Evolutionary conservation across 2,797 vertebrate species (phyloP).

Genomic region (Caiman crocodilus): DNA sequence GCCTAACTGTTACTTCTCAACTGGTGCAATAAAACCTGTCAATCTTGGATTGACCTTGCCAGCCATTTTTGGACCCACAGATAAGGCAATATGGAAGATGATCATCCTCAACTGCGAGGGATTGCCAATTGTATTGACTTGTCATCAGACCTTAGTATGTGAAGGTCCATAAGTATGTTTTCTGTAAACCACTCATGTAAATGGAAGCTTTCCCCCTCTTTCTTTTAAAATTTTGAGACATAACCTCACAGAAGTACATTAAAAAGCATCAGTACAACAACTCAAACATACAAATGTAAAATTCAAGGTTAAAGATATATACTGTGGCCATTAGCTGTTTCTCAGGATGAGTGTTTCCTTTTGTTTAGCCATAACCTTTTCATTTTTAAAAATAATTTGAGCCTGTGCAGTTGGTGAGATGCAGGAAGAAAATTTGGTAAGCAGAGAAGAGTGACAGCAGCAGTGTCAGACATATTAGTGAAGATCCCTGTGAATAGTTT

Average conservation of each 20-base stretch:
- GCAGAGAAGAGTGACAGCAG: neutral
- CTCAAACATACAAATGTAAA: neutral
- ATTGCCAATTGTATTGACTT: neutral
- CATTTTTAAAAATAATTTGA: neutral
- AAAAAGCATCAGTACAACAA: neutral
- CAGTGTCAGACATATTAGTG: neutral
- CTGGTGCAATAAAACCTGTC: no score
- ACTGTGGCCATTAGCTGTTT: neutral
- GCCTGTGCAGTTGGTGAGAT: neutral
- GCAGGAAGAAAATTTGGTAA: neutral
- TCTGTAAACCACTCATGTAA: neutral
- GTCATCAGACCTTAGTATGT: neutral
- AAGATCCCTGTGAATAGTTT: neutral
- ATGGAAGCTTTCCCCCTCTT: neutral
- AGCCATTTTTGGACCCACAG: no score
- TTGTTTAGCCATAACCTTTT: neutral
- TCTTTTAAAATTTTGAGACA: neutral
- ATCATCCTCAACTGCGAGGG: no score
- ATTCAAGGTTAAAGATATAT: constrained; percentile 1
- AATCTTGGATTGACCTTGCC: no score
- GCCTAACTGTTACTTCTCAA: no score
- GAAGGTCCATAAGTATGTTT: neutral
- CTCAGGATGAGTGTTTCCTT: constrained; percentile 4
- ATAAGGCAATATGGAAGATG: no score
- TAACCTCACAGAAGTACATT: neutral